Evolutionary conservation across 2,797 vertebrate species (phyloP).

Genomic region (Phyllotis vaccarum): DNA sequence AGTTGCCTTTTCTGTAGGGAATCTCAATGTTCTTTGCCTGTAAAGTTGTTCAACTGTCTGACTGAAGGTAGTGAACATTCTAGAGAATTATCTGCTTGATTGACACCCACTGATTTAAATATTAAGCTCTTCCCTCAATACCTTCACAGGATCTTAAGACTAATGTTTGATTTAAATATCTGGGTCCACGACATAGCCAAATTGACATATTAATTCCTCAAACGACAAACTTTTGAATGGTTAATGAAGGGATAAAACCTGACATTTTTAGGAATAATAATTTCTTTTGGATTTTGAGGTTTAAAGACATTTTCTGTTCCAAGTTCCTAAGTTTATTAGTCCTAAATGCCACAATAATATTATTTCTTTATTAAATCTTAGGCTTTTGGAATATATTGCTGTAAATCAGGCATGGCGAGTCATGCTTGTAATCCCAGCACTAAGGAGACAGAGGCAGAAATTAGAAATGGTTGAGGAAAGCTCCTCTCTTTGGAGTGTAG

Average conservation of each 20-base stretch:
- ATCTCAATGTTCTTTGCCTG: neutral
- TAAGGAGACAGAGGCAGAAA: neutral
- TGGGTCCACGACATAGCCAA: neutral
- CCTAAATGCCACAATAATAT: neutral
- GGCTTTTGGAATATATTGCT: conserved; percentile 1
- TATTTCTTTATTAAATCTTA: neutral
- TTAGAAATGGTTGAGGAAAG: neutral
- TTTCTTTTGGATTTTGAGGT: neutral
- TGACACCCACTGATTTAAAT: conserved; percentile 8
- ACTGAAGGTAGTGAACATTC: neutral
- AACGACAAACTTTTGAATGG: neutral
- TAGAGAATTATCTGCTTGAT: neutral
- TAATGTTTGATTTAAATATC: neutral
- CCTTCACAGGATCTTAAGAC: neutral
- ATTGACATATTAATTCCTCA: neutral
- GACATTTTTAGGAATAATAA: neutral
- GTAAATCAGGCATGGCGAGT: neutral
- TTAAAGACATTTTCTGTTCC: neutral
- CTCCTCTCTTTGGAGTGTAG: neutral
- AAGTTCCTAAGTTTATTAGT: conserved; percentile 18
- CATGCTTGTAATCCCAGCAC: neutral
- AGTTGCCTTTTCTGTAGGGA: neutral
- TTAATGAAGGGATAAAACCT: neutral
- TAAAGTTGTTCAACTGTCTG: neutral
- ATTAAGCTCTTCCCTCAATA: neutral